phyloP scores from a whole-genome alignment of 2,888 invertebrate species.

The Himalopsyche japonica region DNA sequence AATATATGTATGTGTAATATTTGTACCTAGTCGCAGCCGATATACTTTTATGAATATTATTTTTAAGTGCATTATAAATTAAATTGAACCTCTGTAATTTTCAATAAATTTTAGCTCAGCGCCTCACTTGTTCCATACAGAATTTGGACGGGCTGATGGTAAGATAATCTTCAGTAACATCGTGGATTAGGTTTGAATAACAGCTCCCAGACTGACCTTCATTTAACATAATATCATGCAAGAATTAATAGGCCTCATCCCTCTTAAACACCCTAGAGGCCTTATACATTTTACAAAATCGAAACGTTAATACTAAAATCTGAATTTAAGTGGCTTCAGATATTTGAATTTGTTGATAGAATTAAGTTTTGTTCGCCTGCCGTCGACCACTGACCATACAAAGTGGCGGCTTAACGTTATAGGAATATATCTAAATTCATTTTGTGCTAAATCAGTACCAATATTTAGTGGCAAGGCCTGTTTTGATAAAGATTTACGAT shows the following conservation, averaged over 20 bases:
- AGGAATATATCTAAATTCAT: too few species aligned
- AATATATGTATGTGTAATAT: too few species aligned
- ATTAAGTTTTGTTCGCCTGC: too few species aligned
- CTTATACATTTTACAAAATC: background rate
- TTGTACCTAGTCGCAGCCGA: too few species aligned
- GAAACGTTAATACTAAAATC: background rate
- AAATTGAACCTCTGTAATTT: too few species aligned
- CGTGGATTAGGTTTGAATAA: background rate
- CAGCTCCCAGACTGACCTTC: background rate
- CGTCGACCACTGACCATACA: too few species aligned
- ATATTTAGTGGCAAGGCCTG: too few species aligned
- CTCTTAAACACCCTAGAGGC: background rate
- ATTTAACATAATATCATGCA: background rate
- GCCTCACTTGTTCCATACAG: background rate
- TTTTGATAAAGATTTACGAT: too few species aligned
- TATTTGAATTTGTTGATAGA: background rate
- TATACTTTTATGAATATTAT: too few species aligned
- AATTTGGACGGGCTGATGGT: background rate
- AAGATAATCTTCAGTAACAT: background rate
- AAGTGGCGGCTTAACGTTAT: too few species aligned
- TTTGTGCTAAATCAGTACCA: too few species aligned
- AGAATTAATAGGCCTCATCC: background rate
- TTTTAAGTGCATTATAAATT: too few species aligned
- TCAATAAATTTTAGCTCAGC: background rate
- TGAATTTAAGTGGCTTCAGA: background rate